Base-by-base conservation (phyloP, 2,113 vertebrate genomes). In the Cavia aperea region DNA sequence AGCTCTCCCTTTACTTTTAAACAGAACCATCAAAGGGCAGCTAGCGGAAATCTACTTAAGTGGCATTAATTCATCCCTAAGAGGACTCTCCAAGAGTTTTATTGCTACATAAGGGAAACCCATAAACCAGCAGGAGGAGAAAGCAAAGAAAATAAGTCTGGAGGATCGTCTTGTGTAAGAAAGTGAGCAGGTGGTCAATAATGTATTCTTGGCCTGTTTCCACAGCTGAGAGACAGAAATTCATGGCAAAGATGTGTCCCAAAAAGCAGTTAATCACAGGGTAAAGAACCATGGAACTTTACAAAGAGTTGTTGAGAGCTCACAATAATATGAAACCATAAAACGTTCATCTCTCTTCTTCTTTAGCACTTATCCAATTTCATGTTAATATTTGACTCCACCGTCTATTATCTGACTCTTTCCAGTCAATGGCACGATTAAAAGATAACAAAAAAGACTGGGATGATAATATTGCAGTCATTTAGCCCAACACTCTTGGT, bases 141-240 rank as follows among this genome's bases (percentile, higher is more conserved):
- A 94, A 96, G 97, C 94, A 96, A 97, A 97, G 96, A 97, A 97
- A 97, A 96, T 89, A 96, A 94, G 96, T 96, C 95, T 93, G 81
- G 73, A 92, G 89, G 1, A 2, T 94, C 63, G 39, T 94, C 96
- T 89, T 89, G 95, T 96, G 81, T 84, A 86, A 96, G 95, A 96
- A 96, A 96, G 97, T 83, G 92, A 97, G 96, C 94, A 97, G 97
- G 95, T 96, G 96, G 95, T 95, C 94, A 97, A 68, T 82, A 86
- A 92, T 90, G 87, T 93, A 21, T 86, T 84, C 73, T 29, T 83
- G 97, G 95, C 93, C 96, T 60, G 91, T 93, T 97, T 97, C 93
- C 95, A 94, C 62, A 65, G 90, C 54, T 18, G 92, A 82, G 63
- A 94, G 73, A 95, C 87, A 96, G 95, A 96, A 93, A 96, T 95